Evolutionary conservation across 2,888 invertebrate genomes (phyloP).

Genomic region (Patella ulyssiponensis): DNA sequence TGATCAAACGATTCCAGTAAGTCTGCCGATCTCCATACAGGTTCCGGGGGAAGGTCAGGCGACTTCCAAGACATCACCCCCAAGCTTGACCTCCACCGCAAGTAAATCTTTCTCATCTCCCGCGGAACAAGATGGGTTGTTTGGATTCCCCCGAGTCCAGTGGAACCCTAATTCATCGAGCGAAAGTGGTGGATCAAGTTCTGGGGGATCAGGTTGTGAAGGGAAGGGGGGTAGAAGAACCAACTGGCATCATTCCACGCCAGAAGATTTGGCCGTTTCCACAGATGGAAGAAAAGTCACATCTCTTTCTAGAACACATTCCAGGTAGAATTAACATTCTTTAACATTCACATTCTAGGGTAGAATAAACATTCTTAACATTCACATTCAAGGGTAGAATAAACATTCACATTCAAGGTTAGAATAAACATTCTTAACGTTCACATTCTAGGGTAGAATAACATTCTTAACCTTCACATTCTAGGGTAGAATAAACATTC

Average conservation of each 20-base stretch:
- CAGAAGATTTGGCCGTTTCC: slow-evolving; percentile 34
- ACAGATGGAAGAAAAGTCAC: slow-evolving; percentile 63
- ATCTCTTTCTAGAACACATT: slow-evolving; percentile 68
- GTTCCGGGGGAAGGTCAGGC: slow-evolving; percentile 20
- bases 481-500: no score
- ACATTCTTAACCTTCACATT: no score
- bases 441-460: no score
- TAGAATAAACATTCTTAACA: no score
- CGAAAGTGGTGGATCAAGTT: slow-evolving; percentile 6
- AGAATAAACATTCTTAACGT: no score
- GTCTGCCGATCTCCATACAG: slow-evolving; percentile 29
- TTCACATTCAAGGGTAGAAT: no score
- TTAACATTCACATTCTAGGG: not conserved
- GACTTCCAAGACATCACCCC: not conserved
- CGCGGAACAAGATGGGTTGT: slow-evolving; percentile 46
- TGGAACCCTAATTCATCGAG: slow-evolving; percentile 43
- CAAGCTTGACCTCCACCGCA: not conserved
- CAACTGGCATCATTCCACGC: slow-evolving; percentile 25
- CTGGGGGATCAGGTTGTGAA: not conserved
- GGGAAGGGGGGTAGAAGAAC: slow-evolving; percentile 11
- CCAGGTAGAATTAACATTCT: slow-evolving; percentile 55
- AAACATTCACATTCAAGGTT: no score
- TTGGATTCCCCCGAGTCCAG: slow-evolving; percentile 54
- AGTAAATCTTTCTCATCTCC: slow-evolving; percentile 21
- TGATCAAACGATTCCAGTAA: not conserved